Conservation (phyloP, 2,113 vertebrate genomes). For the Callopanchax toddi region DNA sequence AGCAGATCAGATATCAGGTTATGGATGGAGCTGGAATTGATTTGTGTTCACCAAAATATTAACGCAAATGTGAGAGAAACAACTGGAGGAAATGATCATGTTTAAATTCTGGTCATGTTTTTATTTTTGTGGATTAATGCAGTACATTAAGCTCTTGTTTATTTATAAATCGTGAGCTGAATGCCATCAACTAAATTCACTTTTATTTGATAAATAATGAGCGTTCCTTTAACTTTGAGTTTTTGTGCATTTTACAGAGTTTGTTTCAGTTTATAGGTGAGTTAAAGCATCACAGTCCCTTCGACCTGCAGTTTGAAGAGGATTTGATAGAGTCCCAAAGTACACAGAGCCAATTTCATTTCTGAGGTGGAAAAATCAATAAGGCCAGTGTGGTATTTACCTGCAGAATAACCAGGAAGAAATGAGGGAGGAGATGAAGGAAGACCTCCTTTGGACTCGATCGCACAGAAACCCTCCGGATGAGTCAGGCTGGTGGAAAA, state of each 20-base stretch:
- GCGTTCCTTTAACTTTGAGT: too few relatives aligned
- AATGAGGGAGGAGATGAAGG: constrained; percentile 13
- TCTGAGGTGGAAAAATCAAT: constrained; percentile 59
- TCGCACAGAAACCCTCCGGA: neutral
- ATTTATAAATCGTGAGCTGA: neutral
- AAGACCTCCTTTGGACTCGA: constrained; percentile 10
- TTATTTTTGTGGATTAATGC: too few relatives aligned
- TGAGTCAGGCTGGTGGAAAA: too few relatives aligned
- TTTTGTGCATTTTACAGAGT: neutral
- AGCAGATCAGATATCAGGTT: neutral
- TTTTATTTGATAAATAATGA: too few relatives aligned
- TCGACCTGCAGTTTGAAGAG: constrained; percentile 30
- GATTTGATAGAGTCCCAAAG: constrained; percentile 37
- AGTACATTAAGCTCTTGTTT: too few relatives aligned
- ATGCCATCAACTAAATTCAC: too few relatives aligned
- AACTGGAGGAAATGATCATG: too few relatives aligned
- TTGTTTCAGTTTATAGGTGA: neutral
- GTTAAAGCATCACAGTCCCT: neutral
- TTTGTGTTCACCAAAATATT: too few relatives aligned
- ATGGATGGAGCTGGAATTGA: neutral
- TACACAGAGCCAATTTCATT: constrained; percentile 52
- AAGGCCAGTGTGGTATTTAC: constrained; percentile 54
- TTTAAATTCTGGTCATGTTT: too few relatives aligned
- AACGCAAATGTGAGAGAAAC: neutral
- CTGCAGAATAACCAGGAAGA: constrained; percentile 31